Percentiles rank a stretch among this genome's conserved stretches.
Conservation (phyloP, 2,888 invertebrate species). For the Mimachlamys varia region DNA sequence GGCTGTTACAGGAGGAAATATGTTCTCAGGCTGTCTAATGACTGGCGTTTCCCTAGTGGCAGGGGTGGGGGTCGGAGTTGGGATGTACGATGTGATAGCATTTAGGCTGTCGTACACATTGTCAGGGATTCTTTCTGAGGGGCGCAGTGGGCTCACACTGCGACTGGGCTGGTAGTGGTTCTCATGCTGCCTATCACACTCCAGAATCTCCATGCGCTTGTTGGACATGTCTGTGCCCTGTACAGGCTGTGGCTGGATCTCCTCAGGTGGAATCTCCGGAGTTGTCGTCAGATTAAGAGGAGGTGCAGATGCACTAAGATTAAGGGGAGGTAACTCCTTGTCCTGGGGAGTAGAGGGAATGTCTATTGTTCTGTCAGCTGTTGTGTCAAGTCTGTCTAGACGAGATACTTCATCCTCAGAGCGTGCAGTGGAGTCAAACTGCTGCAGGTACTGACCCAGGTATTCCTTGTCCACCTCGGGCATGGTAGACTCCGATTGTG, state of each 20-base stretch:
- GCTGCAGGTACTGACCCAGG: constrained; percentile 75
- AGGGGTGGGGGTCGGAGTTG: constrained; percentile 41
- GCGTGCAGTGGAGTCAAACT: constrained; percentile 59
- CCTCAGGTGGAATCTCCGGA: constrained; percentile 61
- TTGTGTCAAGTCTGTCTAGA: constrained; percentile 47
- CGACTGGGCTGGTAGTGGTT: constrained; percentile 58
- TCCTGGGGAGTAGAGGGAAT: constrained; percentile 47
- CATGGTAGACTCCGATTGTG: constrained; percentile 58
- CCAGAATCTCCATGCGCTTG: constrained; percentile 71
- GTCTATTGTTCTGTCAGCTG: constrained; percentile 44
- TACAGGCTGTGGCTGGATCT: constrained; percentile 8
- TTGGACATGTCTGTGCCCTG: constrained; percentile 68
- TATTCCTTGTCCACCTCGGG: constrained; percentile 75
- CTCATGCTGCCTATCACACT: constrained; percentile 67
- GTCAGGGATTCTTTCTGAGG: constrained; percentile 63
- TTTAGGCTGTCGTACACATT: constrained; percentile 51
- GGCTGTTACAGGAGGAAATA: constrained; percentile 52
- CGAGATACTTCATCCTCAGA: constrained; percentile 58
- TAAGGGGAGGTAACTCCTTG: constrained; percentile 53
- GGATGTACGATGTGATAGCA: constrained; percentile 56
- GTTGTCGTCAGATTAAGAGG: constrained; percentile 55
- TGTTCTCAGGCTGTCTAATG: constrained; percentile 56
- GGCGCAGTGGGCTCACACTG: constrained; percentile 55
- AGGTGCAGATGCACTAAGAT: constrained; percentile 51
- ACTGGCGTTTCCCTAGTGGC: constrained; percentile 57